Evolutionary conservation across 2,113 vertebrate species (phyloP).

Genomic region (Anguilla rostrata): DNA sequence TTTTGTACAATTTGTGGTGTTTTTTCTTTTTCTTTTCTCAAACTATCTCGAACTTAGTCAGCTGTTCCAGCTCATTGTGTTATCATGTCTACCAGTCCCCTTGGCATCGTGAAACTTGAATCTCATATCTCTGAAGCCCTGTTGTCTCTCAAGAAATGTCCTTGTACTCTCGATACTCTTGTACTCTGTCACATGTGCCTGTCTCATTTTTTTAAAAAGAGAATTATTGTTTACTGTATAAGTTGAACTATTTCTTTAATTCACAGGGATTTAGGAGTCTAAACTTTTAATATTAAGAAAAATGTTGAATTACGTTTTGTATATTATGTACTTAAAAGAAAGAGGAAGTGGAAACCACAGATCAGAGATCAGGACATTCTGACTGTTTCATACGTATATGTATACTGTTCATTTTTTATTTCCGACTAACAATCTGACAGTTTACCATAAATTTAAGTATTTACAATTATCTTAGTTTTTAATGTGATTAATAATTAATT

Average conservation of each 20-base stretch:
- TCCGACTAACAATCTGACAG: conserved; percentile 14
- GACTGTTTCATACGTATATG: conserved; percentile 25
- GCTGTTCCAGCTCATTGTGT: conserved; percentile 45
- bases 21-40: not conserved
- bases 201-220: conserved; percentile 13
- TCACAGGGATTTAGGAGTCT: conserved; percentile 14
- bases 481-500: conserved; percentile 6
- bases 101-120: conserved; percentile 76
- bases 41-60: not conserved
- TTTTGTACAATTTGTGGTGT: conserved; percentile 1
- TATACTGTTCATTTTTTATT: conserved; percentile 9
- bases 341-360: conserved; percentile 14
- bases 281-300: conserved; percentile 2
- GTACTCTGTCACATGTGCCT: conserved; percentile 12
- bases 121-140: conserved; percentile 23
- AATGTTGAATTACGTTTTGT: conserved; percentile 4
- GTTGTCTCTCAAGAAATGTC: not conserved
- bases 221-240: conserved; percentile 16
- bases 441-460: conserved; percentile 4
- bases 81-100: conserved; percentile 56
- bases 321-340: conserved; percentile 24
- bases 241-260: conserved; percentile 12
- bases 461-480: conserved; percentile 8
- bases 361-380: conserved; percentile 1
- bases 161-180: not conserved